Percentiles rank a stretch among this genome's conserved stretches.
These are phyloP conservation scores for Monarcha castaneiventris DNA, from an alignment of 2,113 vertebrate species.

Conservation along the genomic window DNA sequence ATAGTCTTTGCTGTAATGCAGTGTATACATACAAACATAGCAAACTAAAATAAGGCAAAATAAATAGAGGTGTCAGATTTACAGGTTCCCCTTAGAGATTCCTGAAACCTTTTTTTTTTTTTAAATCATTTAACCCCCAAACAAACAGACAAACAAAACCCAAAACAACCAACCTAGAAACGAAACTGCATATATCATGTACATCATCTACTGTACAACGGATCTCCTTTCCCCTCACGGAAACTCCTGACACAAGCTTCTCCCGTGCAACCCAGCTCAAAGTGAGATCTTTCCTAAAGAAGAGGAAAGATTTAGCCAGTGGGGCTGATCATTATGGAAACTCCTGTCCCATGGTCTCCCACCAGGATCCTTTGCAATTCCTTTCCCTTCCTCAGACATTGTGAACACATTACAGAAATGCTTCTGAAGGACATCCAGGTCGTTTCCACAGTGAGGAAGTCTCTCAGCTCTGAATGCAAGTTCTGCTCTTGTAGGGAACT, in stretches of 20 bases:
- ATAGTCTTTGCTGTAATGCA: conserved; percentile 75
- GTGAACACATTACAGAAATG: conserved; percentile 28
- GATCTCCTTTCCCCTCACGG: conserved; percentile 10
- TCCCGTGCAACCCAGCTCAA: neutral
- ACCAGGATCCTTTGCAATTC: neutral
- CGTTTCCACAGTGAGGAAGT: neutral
- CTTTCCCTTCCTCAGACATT: conserved; percentile 22
- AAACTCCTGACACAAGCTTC: conserved; percentile 35
- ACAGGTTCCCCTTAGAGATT: conserved; percentile 81
- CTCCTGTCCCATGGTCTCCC: neutral
- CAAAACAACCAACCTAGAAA: conserved; percentile 68
- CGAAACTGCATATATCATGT: conserved; percentile 81
- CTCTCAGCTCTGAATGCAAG: neutral
- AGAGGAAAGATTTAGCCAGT: neutral
- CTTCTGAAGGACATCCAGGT: conserved; percentile 1
- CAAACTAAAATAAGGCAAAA: conserved; percentile 89
- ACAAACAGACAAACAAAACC: conserved; percentile 44
- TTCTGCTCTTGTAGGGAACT: neutral
- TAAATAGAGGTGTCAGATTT: conserved; percentile 90
- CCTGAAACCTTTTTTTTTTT: conserved; percentile 67
- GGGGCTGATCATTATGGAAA: neutral
- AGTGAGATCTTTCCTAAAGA: neutral
- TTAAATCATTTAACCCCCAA: conserved; percentile 40
- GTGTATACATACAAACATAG: conserved; percentile 86
- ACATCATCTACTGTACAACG: conserved; percentile 77